phyloP scores from a whole-genome alignment of 2,113 vertebrate species.

The Oreochromis niloticus region DNA sequence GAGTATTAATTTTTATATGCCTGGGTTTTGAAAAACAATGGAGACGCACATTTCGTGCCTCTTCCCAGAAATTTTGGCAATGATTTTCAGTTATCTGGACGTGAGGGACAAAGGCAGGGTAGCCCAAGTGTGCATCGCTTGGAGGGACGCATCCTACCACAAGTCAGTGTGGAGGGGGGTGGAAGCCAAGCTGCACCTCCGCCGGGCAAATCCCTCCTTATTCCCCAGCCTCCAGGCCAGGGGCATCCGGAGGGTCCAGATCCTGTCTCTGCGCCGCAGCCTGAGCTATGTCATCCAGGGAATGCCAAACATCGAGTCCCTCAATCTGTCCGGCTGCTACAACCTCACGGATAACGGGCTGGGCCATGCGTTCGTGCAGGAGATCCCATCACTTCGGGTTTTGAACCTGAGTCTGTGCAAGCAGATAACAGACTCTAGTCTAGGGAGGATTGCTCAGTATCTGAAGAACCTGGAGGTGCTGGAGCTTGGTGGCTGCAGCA shows the following conservation, averaged over 20 bases:
- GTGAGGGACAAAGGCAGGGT: conserved; percentile 97
- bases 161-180: conserved; percentile 97
- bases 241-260: conserved; percentile 96
- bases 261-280: conserved; percentile 95
- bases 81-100: conserved; percentile 98
- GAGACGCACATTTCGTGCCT: conserved; percentile 98
- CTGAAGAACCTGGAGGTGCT: conserved; percentile 95
- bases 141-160: conserved; percentile 97
- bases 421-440: conserved; percentile 97
- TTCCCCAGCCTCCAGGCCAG: conserved; percentile 98
- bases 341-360: conserved; percentile 98
- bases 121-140: conserved; percentile 92
- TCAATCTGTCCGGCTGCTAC: conserved; percentile 98
- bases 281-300: conserved; percentile 99
- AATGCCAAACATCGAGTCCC: conserved; percentile 95
- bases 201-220: conserved; percentile 96
- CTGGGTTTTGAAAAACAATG: conserved; percentile 98
- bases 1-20: conserved; percentile 70
- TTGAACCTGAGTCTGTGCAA: conserved; percentile 97
- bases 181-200: conserved; percentile 96
- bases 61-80: conserved; percentile 97
- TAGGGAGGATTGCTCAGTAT: conserved; percentile 96
- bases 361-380: conserved; percentile 95
- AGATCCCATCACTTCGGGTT: conserved; percentile 89
- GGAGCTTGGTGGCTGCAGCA: conserved; percentile 96